These are phyloP conservation scores for Clarias magur DNA, from an alignment of 2,113 vertebrate species.

Conservation along the genomic window DNA sequence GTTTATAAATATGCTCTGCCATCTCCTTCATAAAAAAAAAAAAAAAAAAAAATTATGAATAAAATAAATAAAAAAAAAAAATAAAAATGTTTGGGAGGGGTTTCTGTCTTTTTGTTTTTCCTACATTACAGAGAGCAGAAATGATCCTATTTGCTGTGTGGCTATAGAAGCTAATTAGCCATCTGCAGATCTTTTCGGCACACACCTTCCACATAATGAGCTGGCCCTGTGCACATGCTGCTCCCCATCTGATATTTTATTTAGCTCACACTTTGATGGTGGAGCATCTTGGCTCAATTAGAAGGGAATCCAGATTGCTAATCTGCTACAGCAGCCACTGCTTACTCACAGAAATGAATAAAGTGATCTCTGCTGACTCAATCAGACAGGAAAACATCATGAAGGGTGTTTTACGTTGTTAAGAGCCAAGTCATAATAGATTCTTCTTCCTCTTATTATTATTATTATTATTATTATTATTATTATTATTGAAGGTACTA, in stretches of 20 bases:
- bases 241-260: slow-evolving; percentile 13
- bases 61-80: no score
- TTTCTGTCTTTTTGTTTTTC: neutral
- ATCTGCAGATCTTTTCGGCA: neutral
- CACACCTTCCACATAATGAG: slow-evolving; percentile 22
- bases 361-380: neutral
- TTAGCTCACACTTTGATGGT: slow-evolving; percentile 7
- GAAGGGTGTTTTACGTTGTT: neutral
- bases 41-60: no score
- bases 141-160: neutral
- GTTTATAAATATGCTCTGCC: neutral
- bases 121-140: neutral
- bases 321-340: neutral
- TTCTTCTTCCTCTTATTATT: neutral
- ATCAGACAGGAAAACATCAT: neutral
- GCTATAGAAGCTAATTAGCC: slow-evolving; percentile 20
- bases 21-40: no score
- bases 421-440: neutral
- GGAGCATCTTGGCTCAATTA: slow-evolving; percentile 6
- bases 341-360: neutral
- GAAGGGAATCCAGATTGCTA: slow-evolving; percentile 4
- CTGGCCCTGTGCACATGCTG: neutral
- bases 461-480: neutral
- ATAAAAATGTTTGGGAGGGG: no score
- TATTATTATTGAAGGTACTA: neutral